Base-by-base conservation (phyloP, 2,888 invertebrate genomes). In the Thymelicus sylvestris region DNA sequence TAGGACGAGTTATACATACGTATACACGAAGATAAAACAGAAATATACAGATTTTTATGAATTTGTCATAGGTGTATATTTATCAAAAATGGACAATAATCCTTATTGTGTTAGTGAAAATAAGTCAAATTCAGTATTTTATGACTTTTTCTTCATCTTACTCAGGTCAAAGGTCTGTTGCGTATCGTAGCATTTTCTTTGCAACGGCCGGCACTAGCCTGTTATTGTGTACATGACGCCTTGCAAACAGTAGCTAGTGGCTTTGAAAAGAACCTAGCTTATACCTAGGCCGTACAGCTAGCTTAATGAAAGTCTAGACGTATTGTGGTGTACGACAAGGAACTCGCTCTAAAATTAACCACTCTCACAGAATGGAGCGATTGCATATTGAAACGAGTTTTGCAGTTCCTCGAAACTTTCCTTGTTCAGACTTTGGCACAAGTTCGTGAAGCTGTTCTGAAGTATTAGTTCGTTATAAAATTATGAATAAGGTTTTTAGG, bases 271-370 rank as follows among this genome's bases (percentile, higher is more conserved):
- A 38, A 55, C n/a, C 68, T 47, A 63, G 47, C 38, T 55, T 67
- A 55, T 61, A 41, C 59, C n/a, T 7, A 59, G 60, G 47, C 50
- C 24, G 66, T 55, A 71, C 67, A 19, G 72, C 57, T 66, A 75
- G 77, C 73, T 72, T 83, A 82, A 87, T 86, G 84, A 83, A 83
- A 84, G 87, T 86, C 89, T 89, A 88, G 88, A 88, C 87, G 64
- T 66, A 74, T 77, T 86, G 85, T 85, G 47, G 48, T n/a, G 55
- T 63, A 68, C 47, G 44, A 55, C 55, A 62, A 55, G 67, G 55
- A 67, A 67, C 61, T 44, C 62, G 62, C 44, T 75, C n/a, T 66
- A 19, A 71, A 72, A 60, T 67, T 66, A 64, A 64, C 57, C 41
- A 55, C 62, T 67, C 48, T 48, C 63, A 12, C 24, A 47, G 44